phyloP scores from a whole-genome alignment of 1,140 invertebrate genomes.

The Zaprionus ghesquierei region DNA sequence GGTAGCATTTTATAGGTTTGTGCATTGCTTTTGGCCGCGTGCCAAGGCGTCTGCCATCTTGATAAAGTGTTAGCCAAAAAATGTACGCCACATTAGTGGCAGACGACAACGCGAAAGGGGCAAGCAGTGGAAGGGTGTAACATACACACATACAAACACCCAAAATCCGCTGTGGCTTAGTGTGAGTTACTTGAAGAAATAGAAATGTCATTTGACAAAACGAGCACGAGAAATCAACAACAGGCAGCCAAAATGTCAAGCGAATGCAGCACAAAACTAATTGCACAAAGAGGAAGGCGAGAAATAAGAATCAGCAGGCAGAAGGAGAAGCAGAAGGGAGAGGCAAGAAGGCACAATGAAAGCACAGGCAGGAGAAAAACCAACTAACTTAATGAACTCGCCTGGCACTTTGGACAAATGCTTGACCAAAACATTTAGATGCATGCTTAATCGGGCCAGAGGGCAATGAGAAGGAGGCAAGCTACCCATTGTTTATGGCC shows the following conservation, averaged over 20 bases:
- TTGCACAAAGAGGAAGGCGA: constrained; percentile 55
- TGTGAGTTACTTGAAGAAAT: constrained; percentile 73
- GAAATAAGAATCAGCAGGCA: constrained; percentile 2
- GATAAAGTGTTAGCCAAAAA: constrained; percentile 80
- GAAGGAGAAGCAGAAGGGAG: constrained; percentile 8
- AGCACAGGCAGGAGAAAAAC: not conserved
- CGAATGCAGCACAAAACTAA: constrained; percentile 68
- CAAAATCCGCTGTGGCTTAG: constrained; percentile 35
- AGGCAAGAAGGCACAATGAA: no score
- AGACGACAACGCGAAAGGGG: constrained; percentile 38
- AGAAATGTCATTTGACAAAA: constrained; percentile 78
- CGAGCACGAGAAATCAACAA: constrained; percentile 54
- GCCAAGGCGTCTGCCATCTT: constrained; percentile 79
- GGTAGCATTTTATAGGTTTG: constrained; percentile 64
- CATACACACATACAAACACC: not conserved
- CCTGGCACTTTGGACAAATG: constrained; percentile 33
- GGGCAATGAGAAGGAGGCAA: not conserved
- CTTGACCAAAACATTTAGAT: constrained; percentile 27
- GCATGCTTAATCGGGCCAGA: constrained; percentile 46
- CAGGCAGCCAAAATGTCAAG: constrained; percentile 65
- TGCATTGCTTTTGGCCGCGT: constrained; percentile 65
- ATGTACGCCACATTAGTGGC: constrained; percentile 79
- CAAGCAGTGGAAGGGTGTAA: not conserved
- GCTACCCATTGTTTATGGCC: not conserved
- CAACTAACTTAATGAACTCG: constrained; percentile 1